Conservation (phyloP, 2,113 vertebrate genomes). For the Sapayoa aenigma region DNA sequence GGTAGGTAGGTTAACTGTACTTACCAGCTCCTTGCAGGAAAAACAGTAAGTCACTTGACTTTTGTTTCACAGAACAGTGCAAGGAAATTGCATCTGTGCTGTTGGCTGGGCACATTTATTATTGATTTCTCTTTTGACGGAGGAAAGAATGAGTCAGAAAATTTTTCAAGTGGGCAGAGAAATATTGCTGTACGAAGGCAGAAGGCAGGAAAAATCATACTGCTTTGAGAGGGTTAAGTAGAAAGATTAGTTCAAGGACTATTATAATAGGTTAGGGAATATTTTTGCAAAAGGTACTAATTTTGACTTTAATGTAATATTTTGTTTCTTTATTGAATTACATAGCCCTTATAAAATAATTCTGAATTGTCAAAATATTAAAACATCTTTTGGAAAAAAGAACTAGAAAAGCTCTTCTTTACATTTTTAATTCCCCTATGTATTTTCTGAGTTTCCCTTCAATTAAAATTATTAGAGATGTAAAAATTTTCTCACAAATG, state of each 20-base stretch:
- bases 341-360: neutral
- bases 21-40: neutral
- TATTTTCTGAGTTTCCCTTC: neutral
- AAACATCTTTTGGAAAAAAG: neutral
- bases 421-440: accelerated
- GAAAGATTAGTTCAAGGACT: neutral
- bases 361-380: neutral
- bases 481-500: neutral
- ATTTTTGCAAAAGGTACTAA: neutral
- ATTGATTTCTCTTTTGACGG: neutral
- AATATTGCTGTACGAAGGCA: neutral
- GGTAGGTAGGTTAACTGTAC: neutral
- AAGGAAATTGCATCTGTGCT: neutral
- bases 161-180: neutral
- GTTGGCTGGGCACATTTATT: neutral
- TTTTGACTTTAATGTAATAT: neutral
- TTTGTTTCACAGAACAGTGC: neutral
- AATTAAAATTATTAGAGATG: neutral
- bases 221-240: neutral
- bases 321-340: neutral
- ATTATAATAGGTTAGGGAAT: neutral
- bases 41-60: neutral
- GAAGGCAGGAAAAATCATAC: neutral
- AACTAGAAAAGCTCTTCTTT: neutral
- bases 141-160: neutral